Base-by-base conservation (phyloP, 1,140 invertebrate genomes). In the Heliconius melpomene region DNA sequence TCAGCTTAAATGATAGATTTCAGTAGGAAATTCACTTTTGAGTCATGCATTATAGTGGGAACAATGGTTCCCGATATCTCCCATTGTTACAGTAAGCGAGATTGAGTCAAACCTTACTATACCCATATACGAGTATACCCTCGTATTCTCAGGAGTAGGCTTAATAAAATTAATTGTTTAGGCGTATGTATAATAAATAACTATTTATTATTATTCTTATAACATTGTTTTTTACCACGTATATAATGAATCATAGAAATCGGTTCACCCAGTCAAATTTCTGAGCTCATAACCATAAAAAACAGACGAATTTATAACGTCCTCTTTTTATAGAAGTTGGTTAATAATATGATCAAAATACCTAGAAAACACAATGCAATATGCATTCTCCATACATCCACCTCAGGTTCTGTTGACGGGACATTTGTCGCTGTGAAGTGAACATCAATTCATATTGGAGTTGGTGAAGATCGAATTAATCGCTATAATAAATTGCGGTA, bases 381-480 rank as follows among this genome's bases (percentile, higher is more conserved):
- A 57, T 66, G 23, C 60, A 66, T 66, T 11, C 26, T 66, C 60
- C 60, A 66, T 29, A 66, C 60, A 66, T 66, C 13, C 60, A n/a
- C 60, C 60, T 66, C 60, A 29, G 20, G 74, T 66, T 76, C 57
- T 72, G 60, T 29, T 72, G 71, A 40, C 54, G 23, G 36, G 36
- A 76, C 74, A 40, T 76, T 66, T 66, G 38, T 29, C 32, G 74
- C 36, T 29, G n/a, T 66, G 60, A 66, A 70, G 26, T 76, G 57
- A 66, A 76, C 74, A 40, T 60, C 74, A 60, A 76, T 76, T 76
- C 74, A 76, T 76, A 76, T 66, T 29, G 60, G 60, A 76, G 36
- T 66, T 32, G 74, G 74, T 76, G 54, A 66, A 76, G 60, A 76
- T 66, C 57, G 74, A 66, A 76, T 76, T 66, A 76, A 76, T 76